Conservation (phyloP, 2,888 invertebrate species). For the Argyresthia albistria region DNA sequence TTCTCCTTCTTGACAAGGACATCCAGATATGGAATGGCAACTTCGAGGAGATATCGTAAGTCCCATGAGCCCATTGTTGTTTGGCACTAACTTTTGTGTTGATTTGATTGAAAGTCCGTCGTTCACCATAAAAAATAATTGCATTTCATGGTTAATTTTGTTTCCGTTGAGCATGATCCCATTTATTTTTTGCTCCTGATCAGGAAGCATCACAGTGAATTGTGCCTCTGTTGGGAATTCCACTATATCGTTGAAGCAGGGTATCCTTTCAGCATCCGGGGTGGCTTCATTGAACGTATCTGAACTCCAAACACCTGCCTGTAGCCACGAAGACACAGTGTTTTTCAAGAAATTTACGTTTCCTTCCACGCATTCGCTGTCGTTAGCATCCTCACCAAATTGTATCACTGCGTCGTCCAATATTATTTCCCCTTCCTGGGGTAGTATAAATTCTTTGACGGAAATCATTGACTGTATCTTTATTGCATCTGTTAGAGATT, state of each 20-base stretch:
- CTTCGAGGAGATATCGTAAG: neutral
- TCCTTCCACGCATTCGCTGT: slow-evolving; percentile 30
- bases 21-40: slow-evolving; percentile 35
- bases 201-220: slow-evolving; percentile 36
- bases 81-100: too few species aligned
- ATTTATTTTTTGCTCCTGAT: slow-evolving; percentile 24
- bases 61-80: neutral
- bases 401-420: slow-evolving; percentile 34
- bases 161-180: neutral
- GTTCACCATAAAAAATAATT: too few species aligned
- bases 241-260: slow-evolving; percentile 56
- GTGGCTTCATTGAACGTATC: slow-evolving; percentile 52
- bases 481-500: slow-evolving; percentile 30
- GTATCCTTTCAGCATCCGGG: slow-evolving; percentile 60
- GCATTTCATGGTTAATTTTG: too few species aligned
- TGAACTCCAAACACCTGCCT: slow-evolving; percentile 56
- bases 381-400: slow-evolving; percentile 30
- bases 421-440: slow-evolving; percentile 44
- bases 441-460: slow-evolving; percentile 41
- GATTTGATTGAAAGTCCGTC: too few species aligned
- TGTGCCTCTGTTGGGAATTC: slow-evolving; percentile 36
- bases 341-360: slow-evolving; percentile 40
- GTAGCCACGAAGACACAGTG: slow-evolving; percentile 37
- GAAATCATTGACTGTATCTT: slow-evolving; percentile 29
- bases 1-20: slow-evolving; percentile 37